Conservation (phyloP, 2,888 invertebrate genomes). For the Eupithecia subumbrata region DNA sequence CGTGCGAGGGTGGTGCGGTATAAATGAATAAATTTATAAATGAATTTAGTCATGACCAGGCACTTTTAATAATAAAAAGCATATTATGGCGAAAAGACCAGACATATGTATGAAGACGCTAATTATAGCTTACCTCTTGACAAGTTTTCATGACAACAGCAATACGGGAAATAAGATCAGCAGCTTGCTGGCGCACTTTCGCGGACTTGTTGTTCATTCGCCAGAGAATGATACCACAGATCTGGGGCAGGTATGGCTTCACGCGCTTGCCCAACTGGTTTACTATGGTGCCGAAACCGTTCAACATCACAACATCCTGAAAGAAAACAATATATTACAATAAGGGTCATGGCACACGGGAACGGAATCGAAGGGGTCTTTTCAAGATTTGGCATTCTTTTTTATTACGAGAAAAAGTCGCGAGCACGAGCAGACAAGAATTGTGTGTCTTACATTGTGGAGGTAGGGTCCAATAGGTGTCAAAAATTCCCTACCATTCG, state of each 20-base stretch:
- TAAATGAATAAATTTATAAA: no score
- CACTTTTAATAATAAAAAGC: neutral
- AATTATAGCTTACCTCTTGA: conserved; percentile 88
- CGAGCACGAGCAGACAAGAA: no score
- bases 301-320: conserved; percentile 99
- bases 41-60: no score
- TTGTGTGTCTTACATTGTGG: no score
- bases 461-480: no score
- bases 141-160: conserved; percentile 99
- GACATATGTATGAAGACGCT: neutral
- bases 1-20: neutral
- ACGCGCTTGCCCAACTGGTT: conserved; percentile 98
- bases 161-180: conserved; percentile 98
- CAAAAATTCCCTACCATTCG: no score
- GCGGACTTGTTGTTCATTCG: conserved; percentile 99
- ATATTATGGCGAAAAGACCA: no score
- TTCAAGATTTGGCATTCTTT: no score
- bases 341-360: no score
- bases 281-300: conserved; percentile 99
- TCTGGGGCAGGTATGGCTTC: conserved; percentile 99
- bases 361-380: no score
- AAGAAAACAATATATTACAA: conserved; percentile 35
- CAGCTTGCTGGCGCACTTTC: conserved; percentile 99
- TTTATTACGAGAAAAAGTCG: no score
- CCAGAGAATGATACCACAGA: conserved; percentile 99